phyloP scores from a whole-genome alignment of 1,140 invertebrate species.

The Proctacanthus coquilletti region DNA sequence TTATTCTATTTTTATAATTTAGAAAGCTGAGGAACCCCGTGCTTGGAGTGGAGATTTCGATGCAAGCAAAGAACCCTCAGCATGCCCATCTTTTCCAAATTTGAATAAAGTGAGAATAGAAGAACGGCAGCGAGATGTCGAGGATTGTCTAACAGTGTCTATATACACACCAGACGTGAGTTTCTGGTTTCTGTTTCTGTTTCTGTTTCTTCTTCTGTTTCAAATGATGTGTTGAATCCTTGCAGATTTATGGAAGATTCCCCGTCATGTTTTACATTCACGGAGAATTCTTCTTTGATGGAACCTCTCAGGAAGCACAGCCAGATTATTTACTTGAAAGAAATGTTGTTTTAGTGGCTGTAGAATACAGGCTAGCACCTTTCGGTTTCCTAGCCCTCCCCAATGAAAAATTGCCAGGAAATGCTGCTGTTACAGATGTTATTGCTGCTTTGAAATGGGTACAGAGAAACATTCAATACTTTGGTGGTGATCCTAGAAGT shows the following conservation, averaged over 20 bases:
- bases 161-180: not conserved
- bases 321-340: conserved; percentile 35
- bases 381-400: conserved; percentile 30
- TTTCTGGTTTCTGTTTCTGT: not conserved
- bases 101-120: too few species aligned
- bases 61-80: not conserved
- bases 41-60: not conserved
- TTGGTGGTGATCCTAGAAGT: conserved; percentile 42
- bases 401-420: conserved; percentile 34
- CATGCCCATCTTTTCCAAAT: not conserved
- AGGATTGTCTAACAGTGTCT: not conserved
- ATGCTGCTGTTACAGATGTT: conserved; percentile 43
- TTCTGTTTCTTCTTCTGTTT: not conserved
- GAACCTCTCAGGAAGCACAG: conserved; percentile 9
- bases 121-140: not conserved
- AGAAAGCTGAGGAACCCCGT: not conserved
- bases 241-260: not conserved
- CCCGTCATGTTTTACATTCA: not conserved
- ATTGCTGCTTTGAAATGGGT: conserved; percentile 40
- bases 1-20: not conserved
- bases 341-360: conserved; percentile 46
- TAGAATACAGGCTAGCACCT: conserved; percentile 54
- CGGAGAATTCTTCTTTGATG: conserved; percentile 1
- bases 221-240: too few species aligned
- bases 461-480: conserved; percentile 39